Base-by-base conservation (phyloP, 1,140 invertebrate species). In the Zaprionus davidi region DNA sequence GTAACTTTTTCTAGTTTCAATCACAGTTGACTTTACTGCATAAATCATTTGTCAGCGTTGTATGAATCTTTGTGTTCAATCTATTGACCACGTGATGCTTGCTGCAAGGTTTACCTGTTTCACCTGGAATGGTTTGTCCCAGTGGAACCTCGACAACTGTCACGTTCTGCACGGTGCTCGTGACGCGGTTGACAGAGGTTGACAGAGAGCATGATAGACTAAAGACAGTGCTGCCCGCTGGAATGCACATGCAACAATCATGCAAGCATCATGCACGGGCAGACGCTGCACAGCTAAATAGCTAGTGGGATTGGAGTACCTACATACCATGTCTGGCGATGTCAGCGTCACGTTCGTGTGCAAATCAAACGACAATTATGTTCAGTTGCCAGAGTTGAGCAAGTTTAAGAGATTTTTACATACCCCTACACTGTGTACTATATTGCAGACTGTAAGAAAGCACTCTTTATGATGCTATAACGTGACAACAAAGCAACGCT, bases 311-410 rank as follows among this genome's bases (percentile, higher is more conserved):
- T 12, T 51, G 15, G 41, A n/a, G n/a, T n/a, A 6, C 28, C 0
- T 22, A 22, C 46, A 51, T 9, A 20, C 20, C 0, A 24, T 51
- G 46, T 13, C 20, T 51, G 20, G 20, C 17, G 11, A 51, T 51
- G 46, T 22, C 46, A 51, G 20, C 20, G 17, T 20, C 46, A 51
- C 46, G 46, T 51, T 24, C 46, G 46, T 11, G 46, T 13, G 46
- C 1, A 51, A 51, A 51, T 51, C 46, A 51, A 51, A 51, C 20
- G 20, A 24, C 46, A 51, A 24, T 51, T 22, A 51, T 51, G 46
- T 11, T 51, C 1, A 51, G 41, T 46, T 9, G 41, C n/a, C 1
- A 46, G 46, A 5, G 20, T 24, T 49, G 17, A 3, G 44, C 9
- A 49, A 20, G n/a, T n/a, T 49, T 13, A 51, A 24, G 12, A 51